Conservation (phyloP, 2,888 invertebrate genomes). For the Thereva unica region DNA sequence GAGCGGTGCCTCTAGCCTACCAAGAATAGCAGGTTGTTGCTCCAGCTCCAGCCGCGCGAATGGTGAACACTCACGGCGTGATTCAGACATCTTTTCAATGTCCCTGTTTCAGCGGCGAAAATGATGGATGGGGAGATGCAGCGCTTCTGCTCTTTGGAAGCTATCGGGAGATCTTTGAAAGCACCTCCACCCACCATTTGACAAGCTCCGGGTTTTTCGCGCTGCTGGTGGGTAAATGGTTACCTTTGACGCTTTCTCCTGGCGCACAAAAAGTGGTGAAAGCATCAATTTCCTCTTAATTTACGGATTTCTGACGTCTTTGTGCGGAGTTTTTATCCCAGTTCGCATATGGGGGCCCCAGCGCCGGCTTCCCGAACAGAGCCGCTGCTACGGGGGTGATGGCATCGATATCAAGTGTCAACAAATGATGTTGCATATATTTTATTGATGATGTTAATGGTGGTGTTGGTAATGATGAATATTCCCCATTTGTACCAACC, state of each 20-base stretch:
- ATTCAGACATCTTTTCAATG: too few relatives aligned
- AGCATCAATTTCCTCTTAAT: constrained; percentile 28
- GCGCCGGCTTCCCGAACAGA: not conserved
- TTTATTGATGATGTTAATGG: constrained; percentile 36
- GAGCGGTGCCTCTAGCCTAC: constrained; percentile 1
- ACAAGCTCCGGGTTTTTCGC: too few relatives aligned
- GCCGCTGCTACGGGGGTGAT: constrained; percentile 17
- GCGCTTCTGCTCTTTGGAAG: not conserved
- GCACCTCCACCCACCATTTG: not conserved
- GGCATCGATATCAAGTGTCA: constrained; percentile 33
- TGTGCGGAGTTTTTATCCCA: too few relatives aligned
- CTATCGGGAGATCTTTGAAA: constrained; percentile 6
- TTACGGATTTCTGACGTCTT: constrained; percentile 3
- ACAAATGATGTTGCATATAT: constrained; percentile 34
- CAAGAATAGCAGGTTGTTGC: constrained; percentile 20
- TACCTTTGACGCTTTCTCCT: not conserved
- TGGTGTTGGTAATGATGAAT: not conserved
- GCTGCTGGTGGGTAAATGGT: too few relatives aligned
- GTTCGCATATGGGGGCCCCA: too few relatives aligned
- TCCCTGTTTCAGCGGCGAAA: not conserved
- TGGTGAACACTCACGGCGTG: constrained; percentile 4
- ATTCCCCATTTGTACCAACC: too few relatives aligned
- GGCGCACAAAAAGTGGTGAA: constrained; percentile 10
- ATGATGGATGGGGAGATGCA: constrained; percentile 11
- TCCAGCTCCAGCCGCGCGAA: not conserved